Conservation (phyloP, 2,113 vertebrate species). For the Bubo scandiacus region DNA sequence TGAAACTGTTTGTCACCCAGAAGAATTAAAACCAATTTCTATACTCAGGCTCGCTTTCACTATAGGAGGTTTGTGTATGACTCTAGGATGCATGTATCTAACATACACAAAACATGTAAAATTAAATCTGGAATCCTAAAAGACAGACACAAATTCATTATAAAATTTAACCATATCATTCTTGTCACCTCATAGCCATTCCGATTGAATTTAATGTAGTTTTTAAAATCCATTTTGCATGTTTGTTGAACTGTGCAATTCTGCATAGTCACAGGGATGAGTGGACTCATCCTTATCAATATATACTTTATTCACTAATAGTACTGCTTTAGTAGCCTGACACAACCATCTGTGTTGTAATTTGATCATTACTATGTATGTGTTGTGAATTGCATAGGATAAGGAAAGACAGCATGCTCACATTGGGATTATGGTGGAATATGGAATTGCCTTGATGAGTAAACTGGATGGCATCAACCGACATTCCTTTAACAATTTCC, state of each 20-base stretch:
- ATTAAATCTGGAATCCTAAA: not conserved
- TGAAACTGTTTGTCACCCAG: not conserved
- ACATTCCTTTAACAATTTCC: constrained; percentile 96
- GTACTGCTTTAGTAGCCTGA: not conserved
- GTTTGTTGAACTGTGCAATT: not conserved
- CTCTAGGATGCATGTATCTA: not conserved
- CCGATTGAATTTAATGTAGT: not conserved
- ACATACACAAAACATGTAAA: not conserved
- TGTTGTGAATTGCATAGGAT: constrained; percentile 71
- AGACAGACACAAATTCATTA: not conserved
- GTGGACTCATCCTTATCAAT: no score
- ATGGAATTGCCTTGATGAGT: constrained; percentile 90
- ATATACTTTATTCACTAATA: not conserved
- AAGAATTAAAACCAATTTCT: not conserved
- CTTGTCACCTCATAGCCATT: not conserved
- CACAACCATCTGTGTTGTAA: not conserved
- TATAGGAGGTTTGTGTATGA: not conserved
- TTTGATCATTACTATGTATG: not conserved
- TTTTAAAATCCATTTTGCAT: not conserved
- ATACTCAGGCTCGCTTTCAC: not conserved
- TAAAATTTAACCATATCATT: not conserved
- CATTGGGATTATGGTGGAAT: constrained; percentile 97
- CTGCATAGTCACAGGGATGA: not conserved
- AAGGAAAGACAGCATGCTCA: constrained; percentile 87
- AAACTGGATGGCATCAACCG: constrained; percentile 98